Evolutionary conservation across 1,140 invertebrate species (phyloP).

Genomic region (Drosophila azteca): DNA sequence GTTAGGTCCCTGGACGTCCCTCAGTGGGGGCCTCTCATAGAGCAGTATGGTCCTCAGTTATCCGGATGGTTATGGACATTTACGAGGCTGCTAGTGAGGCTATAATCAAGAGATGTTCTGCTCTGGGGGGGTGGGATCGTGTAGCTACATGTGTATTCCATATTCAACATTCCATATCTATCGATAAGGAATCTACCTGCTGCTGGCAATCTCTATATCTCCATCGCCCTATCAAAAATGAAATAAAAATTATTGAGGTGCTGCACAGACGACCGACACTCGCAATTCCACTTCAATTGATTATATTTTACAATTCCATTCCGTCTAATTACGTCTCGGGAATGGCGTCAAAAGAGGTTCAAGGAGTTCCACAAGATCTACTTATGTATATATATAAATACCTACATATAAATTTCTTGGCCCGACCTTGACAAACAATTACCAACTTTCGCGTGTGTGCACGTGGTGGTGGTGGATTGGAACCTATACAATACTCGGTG

Average conservation of each 20-base stretch:
- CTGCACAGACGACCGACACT: conserved; percentile 10
- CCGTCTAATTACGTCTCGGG: background rate
- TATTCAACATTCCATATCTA: conserved; percentile 18
- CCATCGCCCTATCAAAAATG: conserved; percentile 25
- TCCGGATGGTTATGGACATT: no score
- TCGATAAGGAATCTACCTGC: conserved; percentile 37
- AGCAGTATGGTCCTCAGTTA: no score
- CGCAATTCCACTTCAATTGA: conserved; percentile 2
- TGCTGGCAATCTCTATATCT: background rate
- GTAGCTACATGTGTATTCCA: background rate
- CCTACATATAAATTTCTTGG: conserved; percentile 4
- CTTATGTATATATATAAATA: no score
- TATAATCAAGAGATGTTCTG: no score
- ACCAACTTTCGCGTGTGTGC: background rate
- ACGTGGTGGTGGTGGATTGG: no score
- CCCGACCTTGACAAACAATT: conserved; percentile 52
- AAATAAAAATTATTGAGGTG: conserved; percentile 17
- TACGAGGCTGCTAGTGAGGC: no score
- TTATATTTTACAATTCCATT: background rate
- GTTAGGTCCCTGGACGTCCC: no score
- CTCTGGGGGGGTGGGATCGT: background rate
- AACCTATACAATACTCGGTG: background rate
- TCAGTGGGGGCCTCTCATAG: no score
- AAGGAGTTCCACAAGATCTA: background rate
- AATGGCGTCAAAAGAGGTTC: background rate